phyloP scores from a whole-genome alignment of 2,888 invertebrate genomes.

The Dasypolia templi region DNA sequence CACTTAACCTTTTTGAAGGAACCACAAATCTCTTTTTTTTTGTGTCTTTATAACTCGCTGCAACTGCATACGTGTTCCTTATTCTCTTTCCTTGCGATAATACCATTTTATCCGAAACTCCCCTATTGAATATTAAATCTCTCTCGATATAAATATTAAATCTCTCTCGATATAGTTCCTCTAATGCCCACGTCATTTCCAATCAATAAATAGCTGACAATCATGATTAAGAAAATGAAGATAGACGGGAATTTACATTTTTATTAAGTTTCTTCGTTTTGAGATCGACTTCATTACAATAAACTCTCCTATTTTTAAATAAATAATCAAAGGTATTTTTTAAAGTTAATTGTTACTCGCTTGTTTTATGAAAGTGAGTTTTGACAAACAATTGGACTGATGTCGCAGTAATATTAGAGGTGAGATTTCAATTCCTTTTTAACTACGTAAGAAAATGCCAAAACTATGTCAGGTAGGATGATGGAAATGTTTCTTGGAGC shows the following conservation, averaged over 20 bases:
- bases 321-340: not conserved
- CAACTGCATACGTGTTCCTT: not conserved
- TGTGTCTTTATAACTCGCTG: not conserved
- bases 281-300: not conserved
- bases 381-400: not conserved
- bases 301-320: not conserved
- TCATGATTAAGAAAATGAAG: conserved; percentile 3
- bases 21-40: not conserved
- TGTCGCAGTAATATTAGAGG: not conserved
- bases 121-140: conserved; percentile 10
- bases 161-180: not conserved
- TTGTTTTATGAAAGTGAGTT: not conserved
- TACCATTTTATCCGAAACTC: not conserved
- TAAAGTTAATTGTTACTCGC: no score
- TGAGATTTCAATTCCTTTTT: not conserved
- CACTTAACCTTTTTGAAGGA: not conserved
- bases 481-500: not conserved
- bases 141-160: not conserved
- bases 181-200: conserved; percentile 18
- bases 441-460: not conserved
- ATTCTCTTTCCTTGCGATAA: not conserved
- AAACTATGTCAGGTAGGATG: not conserved
- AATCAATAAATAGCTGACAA: conserved; percentile 4
- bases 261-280: not conserved
- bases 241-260: not conserved